Percentiles rank a stretch among this genome's conserved stretches.
Evolutionary conservation across 2,888 invertebrate species (phyloP).

Genomic region (Andrena bucephala): DNA sequence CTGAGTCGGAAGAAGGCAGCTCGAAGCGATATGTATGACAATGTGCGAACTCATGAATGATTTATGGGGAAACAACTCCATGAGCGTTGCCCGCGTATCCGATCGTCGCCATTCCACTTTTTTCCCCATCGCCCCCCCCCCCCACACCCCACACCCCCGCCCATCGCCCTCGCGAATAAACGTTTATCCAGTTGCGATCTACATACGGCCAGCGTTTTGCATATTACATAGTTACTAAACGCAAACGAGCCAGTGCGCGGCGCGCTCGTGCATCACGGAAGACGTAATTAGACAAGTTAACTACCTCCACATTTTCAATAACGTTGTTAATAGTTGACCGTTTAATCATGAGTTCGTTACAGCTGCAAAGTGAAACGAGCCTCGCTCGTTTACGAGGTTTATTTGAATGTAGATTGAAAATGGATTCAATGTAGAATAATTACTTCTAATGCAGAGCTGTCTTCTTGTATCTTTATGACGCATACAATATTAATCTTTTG

Average conservation of each 20-base stretch:
- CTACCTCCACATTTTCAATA: conserved; percentile 1
- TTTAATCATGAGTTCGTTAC: background rate
- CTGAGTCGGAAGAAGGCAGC: conserved; percentile 34
- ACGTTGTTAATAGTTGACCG: background rate
- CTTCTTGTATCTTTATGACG: too few relatives aligned
- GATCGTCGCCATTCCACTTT: conserved; percentile 13
- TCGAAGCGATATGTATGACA: conserved; percentile 46
- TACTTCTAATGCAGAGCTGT: too few relatives aligned
- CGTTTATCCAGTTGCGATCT: conserved; percentile 17
- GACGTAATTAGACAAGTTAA: conserved; percentile 32
- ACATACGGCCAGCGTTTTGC: background rate
- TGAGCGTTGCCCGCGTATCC: conserved; percentile 17
- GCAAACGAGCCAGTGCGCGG: background rate
- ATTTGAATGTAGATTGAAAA: background rate
- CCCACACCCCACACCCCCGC: too few relatives aligned
- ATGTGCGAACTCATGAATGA: conserved; percentile 63
- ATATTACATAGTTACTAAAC: conserved; percentile 14
- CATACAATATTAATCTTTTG: background rate
- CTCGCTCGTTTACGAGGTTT: background rate
- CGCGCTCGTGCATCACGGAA: background rate
- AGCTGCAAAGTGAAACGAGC: background rate
- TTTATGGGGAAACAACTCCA: conserved; percentile 31
- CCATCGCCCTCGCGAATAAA: conserved; percentile 3
- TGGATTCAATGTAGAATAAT: too few relatives aligned
- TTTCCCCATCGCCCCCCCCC: background rate